Evolutionary conservation across 2,797 vertebrate genomes (phyloP).

Genomic region (Lycodopsis pacificus): DNA sequence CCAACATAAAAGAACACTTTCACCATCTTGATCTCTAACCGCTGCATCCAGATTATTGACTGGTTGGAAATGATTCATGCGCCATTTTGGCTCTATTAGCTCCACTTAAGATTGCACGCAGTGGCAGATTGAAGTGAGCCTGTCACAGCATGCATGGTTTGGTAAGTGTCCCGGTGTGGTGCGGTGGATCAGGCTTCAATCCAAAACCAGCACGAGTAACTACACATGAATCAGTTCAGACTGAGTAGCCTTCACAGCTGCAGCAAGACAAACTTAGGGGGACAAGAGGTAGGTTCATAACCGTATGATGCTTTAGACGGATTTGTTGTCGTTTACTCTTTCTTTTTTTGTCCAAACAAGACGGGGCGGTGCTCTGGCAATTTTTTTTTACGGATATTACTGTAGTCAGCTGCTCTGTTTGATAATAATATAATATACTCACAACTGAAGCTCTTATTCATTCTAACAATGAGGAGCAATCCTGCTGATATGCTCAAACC

Average conservation of each 20-base stretch:
- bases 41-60: conserved; percentile 30
- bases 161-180: conserved; percentile 35
- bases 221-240: conserved; percentile 22
- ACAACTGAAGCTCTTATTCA: background rate
- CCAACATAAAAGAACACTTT: conserved; percentile 38
- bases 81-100: conserved; percentile 29
- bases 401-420: background rate
- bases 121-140: conserved; percentile 31
- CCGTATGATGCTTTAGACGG: background rate
- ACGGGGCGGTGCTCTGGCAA: background rate
- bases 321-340: background rate
- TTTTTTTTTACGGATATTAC: background rate
- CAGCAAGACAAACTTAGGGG: background rate
- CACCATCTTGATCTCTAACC: conserved; percentile 26
- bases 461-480: background rate
- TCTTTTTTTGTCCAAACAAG: background rate
- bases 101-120: conserved; percentile 24
- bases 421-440: background rate
- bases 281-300: background rate
- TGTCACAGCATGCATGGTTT: conserved; percentile 41
- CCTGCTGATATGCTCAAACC: conserved; percentile 6
- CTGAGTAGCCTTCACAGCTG: background rate
- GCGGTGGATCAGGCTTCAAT: conserved; percentile 28
- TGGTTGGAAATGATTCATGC: conserved; percentile 28
- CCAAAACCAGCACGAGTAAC: conserved; percentile 46